Evolutionary conservation across 2,113 vertebrate species (phyloP).

Genomic region (Pygoscelis antarcticus): DNA sequence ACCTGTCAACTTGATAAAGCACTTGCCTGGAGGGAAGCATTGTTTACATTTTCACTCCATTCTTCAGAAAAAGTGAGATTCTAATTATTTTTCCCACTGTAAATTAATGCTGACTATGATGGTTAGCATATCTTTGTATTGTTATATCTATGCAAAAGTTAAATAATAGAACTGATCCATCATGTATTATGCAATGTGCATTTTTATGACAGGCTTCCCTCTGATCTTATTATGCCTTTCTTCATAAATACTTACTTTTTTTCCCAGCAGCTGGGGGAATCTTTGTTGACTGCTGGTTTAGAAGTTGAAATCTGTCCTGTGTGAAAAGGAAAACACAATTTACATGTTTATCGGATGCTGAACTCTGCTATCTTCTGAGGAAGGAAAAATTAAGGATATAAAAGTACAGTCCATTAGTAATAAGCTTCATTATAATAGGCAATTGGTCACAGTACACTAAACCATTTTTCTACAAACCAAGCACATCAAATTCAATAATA

Average conservation of each 20-base stretch:
- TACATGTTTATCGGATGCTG: neutral
- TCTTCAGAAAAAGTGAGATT: constrained; percentile 98
- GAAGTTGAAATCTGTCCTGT: constrained; percentile 53
- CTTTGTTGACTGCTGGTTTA: constrained; percentile 55
- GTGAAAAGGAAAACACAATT: constrained; percentile 46
- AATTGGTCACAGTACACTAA: constrained; percentile 2
- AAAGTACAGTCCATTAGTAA: constrained; percentile 4
- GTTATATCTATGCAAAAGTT: constrained; percentile 82
- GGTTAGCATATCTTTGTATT: constrained; percentile 80
- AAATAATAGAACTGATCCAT: constrained; percentile 81
- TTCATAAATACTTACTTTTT: constrained; percentile 67
- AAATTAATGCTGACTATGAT: constrained; percentile 98
- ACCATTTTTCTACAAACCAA: neutral
- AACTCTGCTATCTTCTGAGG: neutral
- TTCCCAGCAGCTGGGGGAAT: constrained; percentile 38
- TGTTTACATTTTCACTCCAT: constrained; percentile 99
- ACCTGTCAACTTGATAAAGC: constrained; percentile 99
- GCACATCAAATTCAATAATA: neutral
- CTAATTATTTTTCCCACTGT: constrained; percentile 99
- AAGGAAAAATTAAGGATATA: constrained; percentile 9
- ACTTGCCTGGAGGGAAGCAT: constrained; percentile 99
- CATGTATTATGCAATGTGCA: constrained; percentile 72
- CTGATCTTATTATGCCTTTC: constrained; percentile 59
- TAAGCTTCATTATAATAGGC: neutral
- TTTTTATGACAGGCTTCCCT: constrained; percentile 75